These are phyloP conservation scores for Thera obeliscata DNA, from an alignment of 2,888 invertebrate genomes.

Conservation along the genomic window DNA sequence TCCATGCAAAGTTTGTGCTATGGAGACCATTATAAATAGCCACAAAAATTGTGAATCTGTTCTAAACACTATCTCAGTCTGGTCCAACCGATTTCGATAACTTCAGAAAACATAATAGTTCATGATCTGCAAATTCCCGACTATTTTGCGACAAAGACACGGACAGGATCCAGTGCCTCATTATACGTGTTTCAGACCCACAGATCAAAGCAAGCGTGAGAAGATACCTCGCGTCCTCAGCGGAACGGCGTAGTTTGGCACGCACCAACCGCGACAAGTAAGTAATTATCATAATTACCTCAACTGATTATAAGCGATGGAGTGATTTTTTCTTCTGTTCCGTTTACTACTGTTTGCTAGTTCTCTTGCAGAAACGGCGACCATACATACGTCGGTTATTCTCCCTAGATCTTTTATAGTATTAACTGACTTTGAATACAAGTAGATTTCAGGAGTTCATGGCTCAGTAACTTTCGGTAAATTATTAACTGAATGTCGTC, in stretches of 20 bases:
- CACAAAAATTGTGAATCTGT: too few relatives aligned
- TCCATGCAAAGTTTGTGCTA: too few relatives aligned
- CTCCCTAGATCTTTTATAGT: too few relatives aligned
- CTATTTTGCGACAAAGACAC: background rate
- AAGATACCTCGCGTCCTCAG: slow-evolving; percentile 87
- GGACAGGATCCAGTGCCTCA: slow-evolving; percentile 1
- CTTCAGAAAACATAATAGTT: background rate
- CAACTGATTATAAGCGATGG: background rate
- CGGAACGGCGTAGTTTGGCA: slow-evolving; percentile 62
- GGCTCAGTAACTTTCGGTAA: background rate
- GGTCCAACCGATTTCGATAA: background rate
- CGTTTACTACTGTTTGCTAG: too few relatives aligned
- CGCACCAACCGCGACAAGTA: slow-evolving; percentile 73
- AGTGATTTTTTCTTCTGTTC: too few relatives aligned
- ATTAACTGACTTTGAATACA: background rate
- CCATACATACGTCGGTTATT: too few relatives aligned
- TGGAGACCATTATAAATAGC: too few relatives aligned
- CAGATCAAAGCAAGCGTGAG: slow-evolving; percentile 92
- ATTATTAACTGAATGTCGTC: slow-evolving; percentile 4
- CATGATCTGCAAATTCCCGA: background rate
- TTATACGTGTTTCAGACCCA: slow-evolving; percentile 87
- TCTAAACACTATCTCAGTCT: background rate
- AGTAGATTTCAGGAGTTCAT: background rate
- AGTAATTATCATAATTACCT: slow-evolving; percentile 43
- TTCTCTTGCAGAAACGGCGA: background rate